phyloP scores from a whole-genome alignment of 2,888 invertebrate genomes.

The Drosophila cyrtoloma region DNA sequence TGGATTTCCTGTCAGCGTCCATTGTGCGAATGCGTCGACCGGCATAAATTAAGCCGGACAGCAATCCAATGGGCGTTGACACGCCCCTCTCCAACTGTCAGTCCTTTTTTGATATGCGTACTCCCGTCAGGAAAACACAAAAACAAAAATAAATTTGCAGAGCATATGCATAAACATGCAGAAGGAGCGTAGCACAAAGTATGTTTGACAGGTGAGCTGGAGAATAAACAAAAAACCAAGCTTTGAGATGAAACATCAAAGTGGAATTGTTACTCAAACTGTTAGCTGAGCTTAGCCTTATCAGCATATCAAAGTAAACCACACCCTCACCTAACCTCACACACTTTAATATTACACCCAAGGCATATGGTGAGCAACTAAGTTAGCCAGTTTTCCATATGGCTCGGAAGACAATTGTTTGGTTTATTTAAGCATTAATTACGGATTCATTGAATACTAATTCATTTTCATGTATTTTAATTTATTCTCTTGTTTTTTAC shows the following conservation, averaged over 20 bases:
- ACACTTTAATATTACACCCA: background rate
- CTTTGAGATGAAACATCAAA: slow-evolving; percentile 51
- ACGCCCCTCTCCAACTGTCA: slow-evolving; percentile 21
- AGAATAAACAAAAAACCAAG: slow-evolving; percentile 6
- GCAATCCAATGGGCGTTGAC: slow-evolving; percentile 24
- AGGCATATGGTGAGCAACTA: background rate
- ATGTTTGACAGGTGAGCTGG: background rate
- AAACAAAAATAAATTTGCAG: background rate
- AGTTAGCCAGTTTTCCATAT: background rate
- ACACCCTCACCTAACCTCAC: background rate
- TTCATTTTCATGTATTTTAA: background rate
- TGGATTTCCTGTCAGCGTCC: slow-evolving; percentile 52
- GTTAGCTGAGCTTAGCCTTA: background rate
- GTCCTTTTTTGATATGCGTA: slow-evolving; percentile 41
- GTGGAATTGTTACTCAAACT: slow-evolving; percentile 23
- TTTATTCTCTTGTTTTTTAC: no score
- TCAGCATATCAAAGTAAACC: background rate
- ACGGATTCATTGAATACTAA: background rate
- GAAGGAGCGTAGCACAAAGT: background rate
- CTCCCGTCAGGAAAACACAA: background rate
- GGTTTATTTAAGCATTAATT: background rate
- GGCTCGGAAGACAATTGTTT: background rate
- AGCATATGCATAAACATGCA: slow-evolving; percentile 44
- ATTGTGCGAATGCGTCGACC: slow-evolving; percentile 28
- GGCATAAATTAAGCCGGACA: slow-evolving; percentile 57